These are phyloP conservation scores for Mantis religiosa DNA, from an alignment of 2,888 invertebrate genomes.

Conservation along the genomic window DNA sequence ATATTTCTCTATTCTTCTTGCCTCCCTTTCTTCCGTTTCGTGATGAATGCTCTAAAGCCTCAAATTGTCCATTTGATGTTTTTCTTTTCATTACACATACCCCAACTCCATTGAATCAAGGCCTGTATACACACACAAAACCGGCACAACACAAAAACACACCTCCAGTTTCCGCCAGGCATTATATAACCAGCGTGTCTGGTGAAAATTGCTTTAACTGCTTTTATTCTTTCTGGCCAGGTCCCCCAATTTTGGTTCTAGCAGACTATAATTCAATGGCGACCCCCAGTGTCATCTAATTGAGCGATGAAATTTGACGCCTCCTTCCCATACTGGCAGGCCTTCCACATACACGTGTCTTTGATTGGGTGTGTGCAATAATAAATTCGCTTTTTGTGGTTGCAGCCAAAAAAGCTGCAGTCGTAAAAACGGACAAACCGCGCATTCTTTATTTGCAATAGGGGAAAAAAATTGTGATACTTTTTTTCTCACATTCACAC, in stretches of 20 bases:
- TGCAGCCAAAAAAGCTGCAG: background rate
- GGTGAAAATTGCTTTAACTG: conserved; percentile 22
- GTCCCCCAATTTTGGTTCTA: background rate
- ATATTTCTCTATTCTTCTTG: background rate
- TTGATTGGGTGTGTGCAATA: background rate
- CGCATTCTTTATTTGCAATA: too few species aligned
- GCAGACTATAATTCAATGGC: background rate
- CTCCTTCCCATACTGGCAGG: background rate
- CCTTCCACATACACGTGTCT: background rate
- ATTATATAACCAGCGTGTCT: conserved; percentile 15
- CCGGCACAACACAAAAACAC: conserved; percentile 1
- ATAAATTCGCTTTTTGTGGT: background rate
- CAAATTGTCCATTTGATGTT: conserved; percentile 24
- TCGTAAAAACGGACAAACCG: background rate
- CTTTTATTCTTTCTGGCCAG: conserved; percentile 2
- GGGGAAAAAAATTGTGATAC: too few species aligned
- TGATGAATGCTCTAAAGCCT: background rate
- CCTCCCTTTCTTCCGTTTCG: background rate
- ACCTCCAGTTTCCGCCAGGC: background rate
- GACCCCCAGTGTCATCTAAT: background rate
- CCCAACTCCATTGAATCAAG: conserved; percentile 15
- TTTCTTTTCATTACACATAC: conserved; percentile 1
- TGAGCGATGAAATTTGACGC: conserved; percentile 11
- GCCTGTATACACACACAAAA: conserved; percentile 17
- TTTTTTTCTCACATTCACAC: too few species aligned